These are phyloP conservation scores for Austrofundulus limnaeus DNA, from an alignment of 2,113 vertebrate genomes.

Conservation along the genomic window DNA sequence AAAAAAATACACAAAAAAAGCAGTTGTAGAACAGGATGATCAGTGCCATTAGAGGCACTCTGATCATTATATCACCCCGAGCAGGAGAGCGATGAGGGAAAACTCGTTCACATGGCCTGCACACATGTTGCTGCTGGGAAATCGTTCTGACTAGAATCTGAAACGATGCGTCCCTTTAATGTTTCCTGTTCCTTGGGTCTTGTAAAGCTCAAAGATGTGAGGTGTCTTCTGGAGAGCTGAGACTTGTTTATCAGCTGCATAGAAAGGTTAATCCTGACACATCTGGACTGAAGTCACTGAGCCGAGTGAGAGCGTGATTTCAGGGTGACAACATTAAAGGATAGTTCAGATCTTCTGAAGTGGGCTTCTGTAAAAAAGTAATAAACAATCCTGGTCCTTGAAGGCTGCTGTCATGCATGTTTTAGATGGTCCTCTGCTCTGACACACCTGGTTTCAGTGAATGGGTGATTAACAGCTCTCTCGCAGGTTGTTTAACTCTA, in stretches of 20 bases:
- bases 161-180: conserved; percentile 10
- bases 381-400: too few species aligned
- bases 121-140: conserved; percentile 1
- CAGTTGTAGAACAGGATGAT: conserved; percentile 45
- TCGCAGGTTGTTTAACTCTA: too few species aligned
- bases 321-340: neutral
- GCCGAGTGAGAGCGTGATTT: conserved; percentile 6
- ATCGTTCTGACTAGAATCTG: conserved; percentile 2
- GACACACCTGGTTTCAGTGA: too few species aligned
- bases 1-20: conserved; percentile 46
- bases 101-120: neutral
- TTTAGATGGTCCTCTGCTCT: too few species aligned
- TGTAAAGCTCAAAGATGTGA: conserved; percentile 17
- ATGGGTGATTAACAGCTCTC: too few species aligned
- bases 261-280: conserved; percentile 17
- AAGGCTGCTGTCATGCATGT: too few species aligned
- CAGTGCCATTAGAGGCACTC: conserved; percentile 32
- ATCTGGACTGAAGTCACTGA: conserved; percentile 13
- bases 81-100: conserved; percentile 4
- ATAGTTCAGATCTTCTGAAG: too few species aligned
- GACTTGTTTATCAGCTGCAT: conserved; percentile 32
- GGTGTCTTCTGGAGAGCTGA: conserved; percentile 23
- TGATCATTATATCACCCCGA: conserved; percentile 25
- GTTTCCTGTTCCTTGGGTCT: conserved; percentile 21
- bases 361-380: too few species aligned